Conservation (phyloP, 2,797 vertebrate species). For the Chiroxiphia lanceolata region DNA sequence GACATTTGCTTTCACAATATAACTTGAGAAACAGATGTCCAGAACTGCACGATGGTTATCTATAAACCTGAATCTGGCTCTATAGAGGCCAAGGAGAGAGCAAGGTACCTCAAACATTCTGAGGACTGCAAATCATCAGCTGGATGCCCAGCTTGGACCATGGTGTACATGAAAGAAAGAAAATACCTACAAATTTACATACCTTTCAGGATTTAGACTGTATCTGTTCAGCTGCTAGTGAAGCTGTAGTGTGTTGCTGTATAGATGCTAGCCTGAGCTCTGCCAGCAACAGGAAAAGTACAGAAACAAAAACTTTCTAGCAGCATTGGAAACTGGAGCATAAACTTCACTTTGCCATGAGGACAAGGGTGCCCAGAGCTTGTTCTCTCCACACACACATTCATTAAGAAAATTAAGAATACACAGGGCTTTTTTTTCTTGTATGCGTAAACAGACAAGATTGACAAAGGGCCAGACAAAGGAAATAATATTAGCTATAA, state of each 20-base stretch:
- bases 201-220: not conserved
- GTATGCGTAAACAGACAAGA: not conserved
- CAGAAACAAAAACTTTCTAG: not conserved
- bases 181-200: not conserved
- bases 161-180: not conserved
- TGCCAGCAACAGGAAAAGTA: not conserved
- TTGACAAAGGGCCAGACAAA: not conserved
- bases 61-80: not conserved
- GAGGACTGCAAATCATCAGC: not conserved
- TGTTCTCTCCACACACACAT: not conserved
- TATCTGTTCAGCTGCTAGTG: not conserved
- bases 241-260: not conserved
- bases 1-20: not conserved
- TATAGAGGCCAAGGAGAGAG: not conserved
- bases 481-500: slow-evolving; percentile 15
- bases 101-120: not conserved
- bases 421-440: not conserved
- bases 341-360: not conserved
- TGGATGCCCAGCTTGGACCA: not conserved
- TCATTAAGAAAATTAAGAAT: not conserved
- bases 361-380: not conserved
- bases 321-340: not conserved
- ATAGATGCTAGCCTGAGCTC: not conserved
- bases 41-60: not conserved
- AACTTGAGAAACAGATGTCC: not conserved